Percentiles rank a stretch among this genome's conserved stretches.
Conservation (phyloP, 2,888 invertebrate species). For the Metopia argyrocephala region DNA sequence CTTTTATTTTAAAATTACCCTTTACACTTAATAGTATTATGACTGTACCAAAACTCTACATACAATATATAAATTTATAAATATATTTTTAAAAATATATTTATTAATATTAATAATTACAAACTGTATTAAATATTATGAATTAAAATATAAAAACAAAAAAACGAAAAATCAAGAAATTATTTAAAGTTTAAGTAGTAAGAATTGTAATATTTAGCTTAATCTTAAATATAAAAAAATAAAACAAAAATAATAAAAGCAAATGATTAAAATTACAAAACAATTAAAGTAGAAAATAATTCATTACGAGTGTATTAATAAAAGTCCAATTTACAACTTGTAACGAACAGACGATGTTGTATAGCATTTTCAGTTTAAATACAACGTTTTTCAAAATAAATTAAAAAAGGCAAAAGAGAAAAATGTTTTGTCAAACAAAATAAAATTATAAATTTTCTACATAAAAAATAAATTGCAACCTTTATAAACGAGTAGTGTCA, state of each 20-base stretch:
- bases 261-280: constrained; percentile 10
- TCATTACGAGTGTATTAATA: constrained; percentile 21
- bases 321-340: constrained; percentile 8
- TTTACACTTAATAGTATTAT: constrained; percentile 65
- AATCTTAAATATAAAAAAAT: constrained; percentile 42
- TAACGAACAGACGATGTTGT: constrained; percentile 4
- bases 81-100: constrained; percentile 4
- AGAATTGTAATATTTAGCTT: constrained; percentile 64
- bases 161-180: background rate
- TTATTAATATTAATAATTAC: background rate
- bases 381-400: constrained; percentile 9
- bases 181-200: constrained; percentile 62
- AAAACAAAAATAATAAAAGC: constrained; percentile 3
- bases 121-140: constrained; percentile 38
- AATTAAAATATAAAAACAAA: constrained; percentile 3
- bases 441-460: too few relatives aligned
- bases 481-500: too few relatives aligned
- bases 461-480: too few relatives aligned
- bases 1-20: constrained; percentile 22
- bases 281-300: background rate
- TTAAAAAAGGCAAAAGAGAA: too few relatives aligned
- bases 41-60: constrained; percentile 67
- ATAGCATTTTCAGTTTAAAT: constrained; percentile 48
- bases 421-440: too few relatives aligned
- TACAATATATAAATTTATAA: constrained; percentile 23